Percentiles rank a stretch among this genome's conserved stretches.
These are phyloP conservation scores for Lordiphosa clarofinis DNA, from an alignment of 1,140 invertebrate species.

Conservation along the genomic window DNA sequence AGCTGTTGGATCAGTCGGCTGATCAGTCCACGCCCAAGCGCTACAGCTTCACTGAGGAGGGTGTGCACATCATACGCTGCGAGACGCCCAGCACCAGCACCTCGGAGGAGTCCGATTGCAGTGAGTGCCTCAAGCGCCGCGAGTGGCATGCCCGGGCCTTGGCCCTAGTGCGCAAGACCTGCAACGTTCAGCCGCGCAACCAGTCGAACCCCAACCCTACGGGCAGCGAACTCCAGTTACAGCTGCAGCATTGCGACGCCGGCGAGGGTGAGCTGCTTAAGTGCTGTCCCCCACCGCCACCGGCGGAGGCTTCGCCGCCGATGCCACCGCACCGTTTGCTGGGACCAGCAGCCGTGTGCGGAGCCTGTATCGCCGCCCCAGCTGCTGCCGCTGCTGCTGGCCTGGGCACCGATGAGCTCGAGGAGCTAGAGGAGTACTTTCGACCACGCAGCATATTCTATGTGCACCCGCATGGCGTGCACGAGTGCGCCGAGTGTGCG, in stretches of 20 bases:
- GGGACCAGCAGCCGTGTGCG: slow-evolving; percentile 83
- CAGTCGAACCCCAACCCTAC: slow-evolving; percentile 17
- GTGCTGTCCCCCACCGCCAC: slow-evolving; percentile 68
- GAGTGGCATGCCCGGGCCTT: slow-evolving; percentile 78
- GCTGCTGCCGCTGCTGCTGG: slow-evolving; percentile 20
- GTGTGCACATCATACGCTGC: slow-evolving; percentile 81
- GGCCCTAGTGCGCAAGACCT: slow-evolving; percentile 74
- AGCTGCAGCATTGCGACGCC: slow-evolving; percentile 64
- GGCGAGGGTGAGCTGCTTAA: slow-evolving; percentile 76
- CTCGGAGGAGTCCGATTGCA: slow-evolving; percentile 78
- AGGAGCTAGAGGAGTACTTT: slow-evolving; percentile 83
- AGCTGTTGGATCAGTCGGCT: slow-evolving; percentile 11
- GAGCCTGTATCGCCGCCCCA: slow-evolving; percentile 82
- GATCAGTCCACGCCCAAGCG: slow-evolving; percentile 81
- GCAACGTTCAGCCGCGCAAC: slow-evolving; percentile 77
- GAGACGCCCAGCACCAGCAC: slow-evolving; percentile 77
- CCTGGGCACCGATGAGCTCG: slow-evolving; percentile 42
- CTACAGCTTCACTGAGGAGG: slow-evolving; percentile 85
- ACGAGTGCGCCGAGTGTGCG: slow-evolving; percentile 80
- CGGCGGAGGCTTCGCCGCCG: slow-evolving; percentile 34
- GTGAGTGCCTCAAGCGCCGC: slow-evolving; percentile 76
- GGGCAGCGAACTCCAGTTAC: slow-evolving; percentile 50
- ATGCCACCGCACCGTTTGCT: slow-evolving; percentile 83
- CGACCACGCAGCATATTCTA: slow-evolving; percentile 83
- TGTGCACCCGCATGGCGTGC: slow-evolving; percentile 80